A percentile compares a stretch with the other conserved stretches of the same genome.
Conservation (phyloP, 2,888 invertebrate genomes). For the Tenthredo scrophulariae region DNA sequence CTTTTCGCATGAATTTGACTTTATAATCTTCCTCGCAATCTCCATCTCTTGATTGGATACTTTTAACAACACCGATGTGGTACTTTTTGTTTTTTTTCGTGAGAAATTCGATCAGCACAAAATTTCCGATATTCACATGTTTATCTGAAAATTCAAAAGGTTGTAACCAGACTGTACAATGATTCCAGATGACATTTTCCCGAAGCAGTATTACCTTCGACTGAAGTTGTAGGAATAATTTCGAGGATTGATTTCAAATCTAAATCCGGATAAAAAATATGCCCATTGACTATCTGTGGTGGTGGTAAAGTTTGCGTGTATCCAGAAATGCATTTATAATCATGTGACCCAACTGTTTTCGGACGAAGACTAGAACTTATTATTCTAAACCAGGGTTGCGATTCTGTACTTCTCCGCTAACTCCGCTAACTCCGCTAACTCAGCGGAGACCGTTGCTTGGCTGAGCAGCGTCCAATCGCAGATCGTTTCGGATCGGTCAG, state of each 20-base stretch:
- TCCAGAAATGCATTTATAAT: constrained; percentile 31
- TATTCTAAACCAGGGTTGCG: constrained; percentile 32
- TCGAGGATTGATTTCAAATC: constrained; percentile 1
- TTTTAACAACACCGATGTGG: constrained; percentile 18
- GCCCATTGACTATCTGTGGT: constrained; percentile 15
- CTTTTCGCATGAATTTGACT: constrained; percentile 33
- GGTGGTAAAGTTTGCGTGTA: constrained; percentile 30
- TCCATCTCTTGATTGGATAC: constrained; percentile 5
- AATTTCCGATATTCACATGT: constrained; percentile 8
- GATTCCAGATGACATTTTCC: not conserved
- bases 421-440: too few species aligned
- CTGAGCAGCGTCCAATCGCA: too few species aligned
- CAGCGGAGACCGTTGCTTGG: too few species aligned
- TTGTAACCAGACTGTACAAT: constrained; percentile 13
- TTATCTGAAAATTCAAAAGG: constrained; percentile 25
- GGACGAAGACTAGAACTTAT: constrained; percentile 17
- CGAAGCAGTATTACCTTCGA: constrained; percentile 2
- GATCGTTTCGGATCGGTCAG: too few species aligned
- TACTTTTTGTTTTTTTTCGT: not conserved
- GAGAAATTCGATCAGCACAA: constrained; percentile 29
- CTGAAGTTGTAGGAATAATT: constrained; percentile 4
- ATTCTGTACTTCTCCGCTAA: too few species aligned
- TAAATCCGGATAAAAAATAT: constrained; percentile 19
- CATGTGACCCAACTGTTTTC: constrained; percentile 25
- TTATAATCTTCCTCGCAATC: constrained; percentile 23